Evolutionary conservation across 2,888 invertebrate genomes (phyloP).

Genomic region (Mantis religiosa): DNA sequence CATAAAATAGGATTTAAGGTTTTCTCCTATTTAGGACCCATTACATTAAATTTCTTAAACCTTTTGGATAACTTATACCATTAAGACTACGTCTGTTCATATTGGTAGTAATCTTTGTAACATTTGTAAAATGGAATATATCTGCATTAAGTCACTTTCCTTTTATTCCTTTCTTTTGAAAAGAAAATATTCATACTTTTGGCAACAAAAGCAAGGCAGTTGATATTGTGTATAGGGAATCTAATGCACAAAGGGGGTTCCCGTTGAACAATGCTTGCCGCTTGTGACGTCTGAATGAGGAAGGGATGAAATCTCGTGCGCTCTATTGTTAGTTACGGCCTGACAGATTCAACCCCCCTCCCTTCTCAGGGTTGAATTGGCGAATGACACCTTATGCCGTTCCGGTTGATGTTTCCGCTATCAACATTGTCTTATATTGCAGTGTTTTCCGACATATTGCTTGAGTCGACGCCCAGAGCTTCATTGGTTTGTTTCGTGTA

Average conservation of each 20-base stretch:
- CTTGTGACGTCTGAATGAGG: constrained; percentile 3
- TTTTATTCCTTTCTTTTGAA: not conserved
- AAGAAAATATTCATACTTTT: not conserved
- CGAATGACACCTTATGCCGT: constrained; percentile 3
- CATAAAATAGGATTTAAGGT: no score
- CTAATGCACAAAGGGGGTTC: not conserved
- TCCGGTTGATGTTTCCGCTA: not conserved
- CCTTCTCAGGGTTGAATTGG: constrained; percentile 5
- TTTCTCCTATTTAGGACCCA: no score
- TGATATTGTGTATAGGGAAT: not conserved
- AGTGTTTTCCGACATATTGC: not conserved
- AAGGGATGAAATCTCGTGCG: not conserved
- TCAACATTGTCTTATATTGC: not conserved
- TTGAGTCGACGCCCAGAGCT: not conserved
- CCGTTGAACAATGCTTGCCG: not conserved
- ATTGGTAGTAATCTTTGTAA: no score
- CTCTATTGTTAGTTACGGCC: not conserved
- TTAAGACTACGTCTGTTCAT: no score
- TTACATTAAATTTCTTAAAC: no score
- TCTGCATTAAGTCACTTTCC: no score
- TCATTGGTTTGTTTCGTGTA: not conserved
- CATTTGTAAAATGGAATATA: no score
- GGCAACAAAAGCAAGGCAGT: not conserved
- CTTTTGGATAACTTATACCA: no score
- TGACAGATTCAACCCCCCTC: not conserved